These are phyloP conservation scores for Lophotis ruficrista DNA, from an alignment of 2,113 vertebrate species.

Conservation along the genomic window DNA sequence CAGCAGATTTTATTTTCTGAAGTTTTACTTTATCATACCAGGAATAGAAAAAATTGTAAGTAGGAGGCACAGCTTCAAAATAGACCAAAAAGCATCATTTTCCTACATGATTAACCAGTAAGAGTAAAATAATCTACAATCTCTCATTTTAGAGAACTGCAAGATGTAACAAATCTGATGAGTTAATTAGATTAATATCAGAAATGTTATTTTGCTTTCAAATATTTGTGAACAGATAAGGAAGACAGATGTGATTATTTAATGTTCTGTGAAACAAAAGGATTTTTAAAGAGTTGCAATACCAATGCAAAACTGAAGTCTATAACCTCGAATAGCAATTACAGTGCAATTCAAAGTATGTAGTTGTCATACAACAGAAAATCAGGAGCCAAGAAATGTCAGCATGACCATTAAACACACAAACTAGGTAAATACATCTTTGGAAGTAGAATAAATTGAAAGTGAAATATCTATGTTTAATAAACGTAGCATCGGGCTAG, in stretches of 20 bases:
- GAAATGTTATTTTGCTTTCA: background rate
- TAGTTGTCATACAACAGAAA: background rate
- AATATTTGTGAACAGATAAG: background rate
- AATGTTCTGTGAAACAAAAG: background rate
- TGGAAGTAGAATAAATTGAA: background rate
- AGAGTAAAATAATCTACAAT: background rate
- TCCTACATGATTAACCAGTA: background rate
- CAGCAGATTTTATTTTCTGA: background rate
- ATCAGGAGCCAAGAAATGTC: background rate
- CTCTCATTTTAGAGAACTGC: background rate
- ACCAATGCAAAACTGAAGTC: background rate
- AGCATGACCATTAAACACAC: background rate
- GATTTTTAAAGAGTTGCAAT: background rate
- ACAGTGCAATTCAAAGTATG: background rate
- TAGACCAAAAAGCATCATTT: accelerated
- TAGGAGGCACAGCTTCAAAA: background rate
- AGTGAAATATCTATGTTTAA: background rate
- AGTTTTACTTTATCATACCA: background rate
- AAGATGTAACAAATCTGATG: background rate
- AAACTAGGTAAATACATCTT: background rate
- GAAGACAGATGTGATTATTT: background rate
- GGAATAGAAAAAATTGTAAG: background rate
- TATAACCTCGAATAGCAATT: background rate
- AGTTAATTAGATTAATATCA: background rate
- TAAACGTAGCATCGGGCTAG: background rate